A percentile compares a stretch with the other conserved stretches of the same genome.
Conservation (phyloP, 2,797 vertebrate genomes). For the Acanthornis magna region DNA sequence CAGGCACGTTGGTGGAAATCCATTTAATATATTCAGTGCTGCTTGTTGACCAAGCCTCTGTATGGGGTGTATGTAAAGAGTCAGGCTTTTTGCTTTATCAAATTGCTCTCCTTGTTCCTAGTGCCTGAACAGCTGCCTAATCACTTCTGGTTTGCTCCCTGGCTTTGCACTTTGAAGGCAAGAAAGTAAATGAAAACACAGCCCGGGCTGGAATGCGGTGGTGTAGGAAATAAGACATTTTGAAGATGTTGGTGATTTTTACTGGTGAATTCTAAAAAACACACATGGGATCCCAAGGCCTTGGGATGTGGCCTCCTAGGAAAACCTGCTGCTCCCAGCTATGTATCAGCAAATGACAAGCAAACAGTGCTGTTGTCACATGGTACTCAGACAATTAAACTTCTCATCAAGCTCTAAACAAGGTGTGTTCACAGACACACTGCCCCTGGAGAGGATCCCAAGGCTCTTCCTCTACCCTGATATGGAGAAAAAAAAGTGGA, state of each 20-base stretch:
- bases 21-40: background rate
- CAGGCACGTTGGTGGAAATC: background rate
- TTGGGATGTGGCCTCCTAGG: background rate
- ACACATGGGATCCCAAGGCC: background rate
- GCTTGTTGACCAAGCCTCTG: slow-evolving; percentile 29
- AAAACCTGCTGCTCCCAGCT: background rate
- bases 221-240: background rate
- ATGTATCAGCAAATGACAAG: accelerated
- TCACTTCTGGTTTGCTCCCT: background rate
- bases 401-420: background rate
- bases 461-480: background rate
- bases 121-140: slow-evolving; percentile 28
- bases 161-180: slow-evolving; percentile 6
- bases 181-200: background rate
- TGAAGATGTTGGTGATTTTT: background rate
- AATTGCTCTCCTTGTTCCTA: background rate
- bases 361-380: background rate
- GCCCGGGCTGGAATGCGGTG: background rate
- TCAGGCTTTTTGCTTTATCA: background rate
- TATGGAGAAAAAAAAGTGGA: background rate
- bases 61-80: background rate
- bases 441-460: background rate
- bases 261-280: background rate
- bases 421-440: background rate
- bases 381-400: background rate